These are phyloP conservation scores for Echinarachnius parma DNA, from an alignment of 53 echinoderm and acorn worm species.

Conservation along the genomic window DNA sequence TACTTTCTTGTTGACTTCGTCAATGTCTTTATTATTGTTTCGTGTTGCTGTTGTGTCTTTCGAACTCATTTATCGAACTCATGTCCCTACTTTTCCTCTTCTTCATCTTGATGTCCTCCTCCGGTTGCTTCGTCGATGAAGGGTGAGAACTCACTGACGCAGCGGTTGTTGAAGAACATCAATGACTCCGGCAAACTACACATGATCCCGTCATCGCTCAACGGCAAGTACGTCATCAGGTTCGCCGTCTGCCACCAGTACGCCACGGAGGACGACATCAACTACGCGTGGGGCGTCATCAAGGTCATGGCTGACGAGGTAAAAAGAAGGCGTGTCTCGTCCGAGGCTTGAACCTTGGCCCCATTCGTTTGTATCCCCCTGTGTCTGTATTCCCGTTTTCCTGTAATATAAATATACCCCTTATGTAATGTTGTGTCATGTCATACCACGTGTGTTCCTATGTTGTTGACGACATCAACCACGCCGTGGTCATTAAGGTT, in stretches of 20 bases:
- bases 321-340: no score
- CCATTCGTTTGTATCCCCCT: no score
- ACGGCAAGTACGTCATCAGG: constrained; percentile 66
- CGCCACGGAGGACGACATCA: constrained; percentile 61
- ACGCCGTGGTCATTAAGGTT: no score
- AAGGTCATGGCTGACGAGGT: constrained; percentile 41
- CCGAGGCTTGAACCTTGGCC: no score
- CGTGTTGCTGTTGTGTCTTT: not conserved
- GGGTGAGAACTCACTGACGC: constrained; percentile 68
- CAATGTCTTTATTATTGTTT: no score
- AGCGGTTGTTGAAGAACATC: constrained; percentile 54
- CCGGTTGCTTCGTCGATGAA: constrained; percentile 1
- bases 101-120: not conserved
- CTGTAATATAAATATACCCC: no score
- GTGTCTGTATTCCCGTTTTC: no score
- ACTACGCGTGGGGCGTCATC: constrained; percentile 62
- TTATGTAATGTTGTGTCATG: no score
- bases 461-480: no score
- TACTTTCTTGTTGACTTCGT: no score
- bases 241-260: constrained; percentile 68
- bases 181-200: constrained; percentile 68
- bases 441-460: no score
- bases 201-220: constrained; percentile 63
- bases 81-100: not conserved
- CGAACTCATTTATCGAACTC: not conserved